Percentiles rank a stretch among this genome's conserved stretches.
These are phyloP conservation scores for Chesias legatella DNA, from an alignment of 2,888 invertebrate species.

Conservation along the genomic window DNA sequence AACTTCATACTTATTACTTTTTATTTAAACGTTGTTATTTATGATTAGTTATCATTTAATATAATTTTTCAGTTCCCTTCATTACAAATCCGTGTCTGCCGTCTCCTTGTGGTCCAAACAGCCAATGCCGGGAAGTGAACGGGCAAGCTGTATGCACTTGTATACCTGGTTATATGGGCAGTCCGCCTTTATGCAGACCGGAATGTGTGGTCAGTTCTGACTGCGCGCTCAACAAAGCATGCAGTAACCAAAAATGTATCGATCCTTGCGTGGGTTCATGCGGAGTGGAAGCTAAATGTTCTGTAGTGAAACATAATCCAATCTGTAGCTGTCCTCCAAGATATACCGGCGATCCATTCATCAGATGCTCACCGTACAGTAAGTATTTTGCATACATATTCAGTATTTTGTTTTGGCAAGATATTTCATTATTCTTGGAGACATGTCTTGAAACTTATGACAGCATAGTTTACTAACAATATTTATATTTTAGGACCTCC, in stretches of 20 bases:
- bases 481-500: constrained; percentile 56
- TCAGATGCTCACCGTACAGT: constrained; percentile 81
- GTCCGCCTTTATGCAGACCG: constrained; percentile 87
- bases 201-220: constrained; percentile 89
- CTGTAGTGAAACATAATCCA: constrained; percentile 87
- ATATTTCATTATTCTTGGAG: no score
- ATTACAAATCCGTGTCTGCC: constrained; percentile 84
- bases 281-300: constrained; percentile 85
- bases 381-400: constrained; percentile 31
- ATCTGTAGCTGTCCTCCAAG: constrained; percentile 86
- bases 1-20: no score
- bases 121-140: constrained; percentile 83
- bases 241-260: constrained; percentile 87
- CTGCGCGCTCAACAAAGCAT: constrained; percentile 85
- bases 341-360: constrained; percentile 87
- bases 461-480: background rate
- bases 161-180: constrained; percentile 83
- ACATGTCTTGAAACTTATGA: no score
- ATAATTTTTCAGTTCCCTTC: constrained; percentile 50
- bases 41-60: background rate
- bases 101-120: constrained; percentile 88
- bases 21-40: no score
- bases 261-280: constrained; percentile 89
- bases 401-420: no score
- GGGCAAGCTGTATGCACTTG: constrained; percentile 88